These are phyloP conservation scores for Cathartes aura DNA, from an alignment of 2,113 vertebrate genomes.

Conservation along the genomic window DNA sequence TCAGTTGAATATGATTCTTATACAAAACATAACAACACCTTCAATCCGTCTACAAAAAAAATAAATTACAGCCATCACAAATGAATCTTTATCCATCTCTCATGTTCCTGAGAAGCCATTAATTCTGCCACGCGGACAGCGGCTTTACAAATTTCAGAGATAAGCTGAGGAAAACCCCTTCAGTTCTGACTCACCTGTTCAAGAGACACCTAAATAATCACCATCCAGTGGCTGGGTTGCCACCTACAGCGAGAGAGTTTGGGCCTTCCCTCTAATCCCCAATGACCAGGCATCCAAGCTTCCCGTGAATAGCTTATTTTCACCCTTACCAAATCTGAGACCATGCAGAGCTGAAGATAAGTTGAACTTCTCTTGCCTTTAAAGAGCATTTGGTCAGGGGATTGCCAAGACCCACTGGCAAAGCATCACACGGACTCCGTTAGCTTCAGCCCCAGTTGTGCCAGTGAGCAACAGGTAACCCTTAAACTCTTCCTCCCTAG, in stretches of 20 bases:
- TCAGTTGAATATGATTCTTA: neutral
- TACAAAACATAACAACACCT: neutral
- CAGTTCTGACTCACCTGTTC: neutral
- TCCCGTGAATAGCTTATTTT: neutral
- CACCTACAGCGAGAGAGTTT: neutral
- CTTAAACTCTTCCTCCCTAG: neutral
- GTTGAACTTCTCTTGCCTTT: neutral
- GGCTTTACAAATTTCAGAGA: neutral
- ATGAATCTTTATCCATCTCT: neutral
- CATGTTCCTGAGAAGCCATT: neutral
- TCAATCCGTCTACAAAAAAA: neutral
- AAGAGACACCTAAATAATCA: neutral
- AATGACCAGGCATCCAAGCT: neutral
- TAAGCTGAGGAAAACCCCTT: neutral
- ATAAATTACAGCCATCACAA: neutral
- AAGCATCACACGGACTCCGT: rapidly evolving
- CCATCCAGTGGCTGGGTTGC: neutral
- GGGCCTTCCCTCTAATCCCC: neutral
- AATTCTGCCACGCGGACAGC: neutral
- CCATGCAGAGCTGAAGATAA: neutral
- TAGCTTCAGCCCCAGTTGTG: neutral
- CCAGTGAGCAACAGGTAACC: neutral
- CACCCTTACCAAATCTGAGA: neutral
- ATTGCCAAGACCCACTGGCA: neutral
- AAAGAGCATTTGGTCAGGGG: neutral